Base-by-base conservation (phyloP, 2,113 vertebrate species). In the Sisor rabdophorus region DNA sequence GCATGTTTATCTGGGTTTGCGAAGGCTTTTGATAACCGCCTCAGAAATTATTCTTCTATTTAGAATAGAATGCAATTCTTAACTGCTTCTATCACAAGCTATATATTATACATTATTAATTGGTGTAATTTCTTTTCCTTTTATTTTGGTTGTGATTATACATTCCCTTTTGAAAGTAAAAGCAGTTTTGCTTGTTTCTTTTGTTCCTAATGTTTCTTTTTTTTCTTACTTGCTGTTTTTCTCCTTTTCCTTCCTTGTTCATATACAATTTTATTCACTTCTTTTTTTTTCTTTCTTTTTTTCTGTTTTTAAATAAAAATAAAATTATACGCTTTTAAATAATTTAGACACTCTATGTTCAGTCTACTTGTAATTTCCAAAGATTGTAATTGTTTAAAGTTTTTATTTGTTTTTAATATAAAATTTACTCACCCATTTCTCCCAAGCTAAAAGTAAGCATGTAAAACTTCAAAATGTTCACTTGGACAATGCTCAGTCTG, bases 1-100 rank as follows among this genome's bases (percentile, higher is more conserved):
- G 63, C 50, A 73, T 69, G 69, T 63, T 77, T 69, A 79, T 77
- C 77, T 69, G 73, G 36, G 55, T 48, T 79, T 64, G 73, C 58
- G 13, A 76, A 81, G 64, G 73, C 73, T 50, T 81, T 22, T 47
- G 54, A 71, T 64, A 78, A 76, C 63, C 26, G 32, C 20, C 15
- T 78, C 32, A 17, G n/a, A n/a, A n/a, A n/a, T n/a, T n/a, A n/a
- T n/a, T n/a, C n/a, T n/a, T n/a, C n/a, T n/a, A n/a, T n/a, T n/a
- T n/a, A n/a, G n/a, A n/a, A n/a, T n/a, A n/a, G n/a, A n/a, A n/a
- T n/a, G n/a, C n/a, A n/a, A n/a, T n/a, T n/a, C n/a, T n/a, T n/a
- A n/a, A n/a, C n/a, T n/a, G n/a, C n/a, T n/a, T n/a, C 6, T 36
- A 36, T 36, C 6, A 36, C 32, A 36, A 36, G 32, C 32, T 36